Percentiles rank a stretch among this genome's conserved stretches.
These are phyloP conservation scores for Hemithea aestivaria DNA, from an alignment of 2,888 invertebrate genomes.

Conservation along the genomic window DNA sequence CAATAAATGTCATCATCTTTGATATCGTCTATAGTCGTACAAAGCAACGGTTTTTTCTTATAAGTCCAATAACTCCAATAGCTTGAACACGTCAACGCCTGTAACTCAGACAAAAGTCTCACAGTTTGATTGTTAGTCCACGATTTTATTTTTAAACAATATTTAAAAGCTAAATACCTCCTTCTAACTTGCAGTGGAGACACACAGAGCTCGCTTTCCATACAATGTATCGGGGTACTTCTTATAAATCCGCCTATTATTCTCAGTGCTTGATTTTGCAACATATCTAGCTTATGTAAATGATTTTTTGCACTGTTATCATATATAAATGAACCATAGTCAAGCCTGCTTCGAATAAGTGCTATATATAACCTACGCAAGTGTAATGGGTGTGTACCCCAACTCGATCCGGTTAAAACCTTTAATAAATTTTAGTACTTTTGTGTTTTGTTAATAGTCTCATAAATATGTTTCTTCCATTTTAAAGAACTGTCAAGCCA, in stretches of 20 bases:
- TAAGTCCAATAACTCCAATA: too few relatives aligned
- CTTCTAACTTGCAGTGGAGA: background rate
- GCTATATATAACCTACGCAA: too few relatives aligned
- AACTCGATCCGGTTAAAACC: too few relatives aligned
- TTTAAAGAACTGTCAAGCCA: too few relatives aligned
- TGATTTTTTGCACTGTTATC: background rate
- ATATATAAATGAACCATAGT: background rate
- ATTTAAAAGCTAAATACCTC: background rate
- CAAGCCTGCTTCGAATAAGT: background rate
- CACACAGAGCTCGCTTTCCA: background rate
- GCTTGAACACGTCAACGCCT: too few relatives aligned
- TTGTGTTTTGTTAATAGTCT: too few relatives aligned
- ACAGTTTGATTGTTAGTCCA: background rate
- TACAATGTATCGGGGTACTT: background rate
- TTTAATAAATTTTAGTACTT: too few relatives aligned
- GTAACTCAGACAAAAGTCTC: background rate
- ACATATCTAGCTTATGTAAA: background rate
- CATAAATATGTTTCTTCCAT: too few relatives aligned
- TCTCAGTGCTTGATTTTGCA: constrained; percentile 1
- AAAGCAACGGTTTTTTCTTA: too few relatives aligned
- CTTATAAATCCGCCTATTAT: constrained; percentile 1
- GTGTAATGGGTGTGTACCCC: too few relatives aligned
- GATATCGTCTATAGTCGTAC: too few relatives aligned
- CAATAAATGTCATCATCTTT: too few relatives aligned
- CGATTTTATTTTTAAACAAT: background rate